phyloP scores from a whole-genome alignment of 2,888 invertebrate species.

The Chrysolina oricalcia region DNA sequence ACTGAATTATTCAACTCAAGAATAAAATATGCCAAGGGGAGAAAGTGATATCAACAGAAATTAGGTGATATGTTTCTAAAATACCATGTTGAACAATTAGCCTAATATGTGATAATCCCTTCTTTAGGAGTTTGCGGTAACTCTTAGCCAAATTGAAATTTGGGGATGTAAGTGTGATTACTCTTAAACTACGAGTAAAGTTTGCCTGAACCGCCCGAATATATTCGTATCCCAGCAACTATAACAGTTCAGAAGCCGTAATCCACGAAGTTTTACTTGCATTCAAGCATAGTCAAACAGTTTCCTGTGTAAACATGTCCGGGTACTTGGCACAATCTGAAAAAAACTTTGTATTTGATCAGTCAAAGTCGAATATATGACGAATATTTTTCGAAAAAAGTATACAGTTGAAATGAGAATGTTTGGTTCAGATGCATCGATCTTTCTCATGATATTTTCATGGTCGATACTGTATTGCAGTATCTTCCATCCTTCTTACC shows the following conservation, averaged over 20 bases:
- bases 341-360: not conserved
- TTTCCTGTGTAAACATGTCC: conserved; percentile 10
- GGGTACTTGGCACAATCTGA: not conserved
- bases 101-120: conserved; percentile 59
- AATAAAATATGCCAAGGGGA: conserved; percentile 8
- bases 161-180: conserved; percentile 58
- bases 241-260: conserved; percentile 34
- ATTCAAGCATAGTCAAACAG: conserved; percentile 3
- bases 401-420: too few relatives aligned
- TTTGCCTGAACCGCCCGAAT: conserved; percentile 53
- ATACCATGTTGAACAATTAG: conserved; percentile 41
- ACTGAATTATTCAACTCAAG: conserved; percentile 1
- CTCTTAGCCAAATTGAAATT: conserved; percentile 60
- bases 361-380: not conserved
- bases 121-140: conserved; percentile 57
- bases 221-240: conserved; percentile 52
- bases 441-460: too few relatives aligned
- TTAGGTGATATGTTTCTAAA: conserved; percentile 40
- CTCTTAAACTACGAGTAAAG: conserved; percentile 56
- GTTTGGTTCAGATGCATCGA: too few relatives aligned
- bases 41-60: conserved; percentile 30
- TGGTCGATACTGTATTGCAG: too few relatives aligned
- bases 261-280: conserved; percentile 31
- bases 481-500: too few relatives aligned
- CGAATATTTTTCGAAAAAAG: too few relatives aligned